These are phyloP conservation scores for Calephelis virginiensis DNA, from an alignment of 1,140 invertebrate genomes.

Conservation along the genomic window DNA sequence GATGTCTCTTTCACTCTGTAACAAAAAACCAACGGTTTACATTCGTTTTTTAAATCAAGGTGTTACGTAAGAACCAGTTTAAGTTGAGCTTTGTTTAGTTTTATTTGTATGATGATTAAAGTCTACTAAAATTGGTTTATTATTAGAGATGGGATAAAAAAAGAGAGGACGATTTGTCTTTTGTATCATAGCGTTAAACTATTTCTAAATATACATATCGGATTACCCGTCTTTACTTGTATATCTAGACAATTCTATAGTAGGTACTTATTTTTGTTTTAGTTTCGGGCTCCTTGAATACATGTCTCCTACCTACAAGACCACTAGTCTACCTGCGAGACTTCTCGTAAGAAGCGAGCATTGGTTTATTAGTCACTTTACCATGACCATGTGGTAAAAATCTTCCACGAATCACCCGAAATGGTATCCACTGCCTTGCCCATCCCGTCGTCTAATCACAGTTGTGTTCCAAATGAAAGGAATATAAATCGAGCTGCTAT, in stretches of 20 bases:
- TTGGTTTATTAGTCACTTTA: too few relatives aligned
- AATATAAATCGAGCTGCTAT: too few relatives aligned
- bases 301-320: too few relatives aligned
- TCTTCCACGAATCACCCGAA: too few relatives aligned
- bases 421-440: too few relatives aligned
- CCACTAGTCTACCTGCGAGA: too few relatives aligned
- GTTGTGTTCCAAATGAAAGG: too few relatives aligned
- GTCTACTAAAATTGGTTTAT: constrained; percentile 15
- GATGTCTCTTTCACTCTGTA: constrained; percentile 50
- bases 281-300: too few relatives aligned
- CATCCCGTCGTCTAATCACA: too few relatives aligned
- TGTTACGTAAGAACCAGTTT: constrained; percentile 25
- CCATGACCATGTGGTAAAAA: too few relatives aligned
- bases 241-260: neutral
- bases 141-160: constrained; percentile 8
- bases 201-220: constrained; percentile 1
- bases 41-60: constrained; percentile 31
- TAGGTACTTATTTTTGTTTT: too few relatives aligned
- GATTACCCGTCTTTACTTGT: neutral
- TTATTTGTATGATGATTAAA: constrained; percentile 8
- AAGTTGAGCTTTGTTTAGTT: constrained; percentile 9
- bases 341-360: too few relatives aligned
- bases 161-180: constrained; percentile 14
- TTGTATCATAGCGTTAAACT: constrained; percentile 1
- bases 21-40: constrained; percentile 46